These are phyloP conservation scores for Erpornis zantholeuca DNA, from an alignment of 2,113 vertebrate species.

Conservation along the genomic window DNA sequence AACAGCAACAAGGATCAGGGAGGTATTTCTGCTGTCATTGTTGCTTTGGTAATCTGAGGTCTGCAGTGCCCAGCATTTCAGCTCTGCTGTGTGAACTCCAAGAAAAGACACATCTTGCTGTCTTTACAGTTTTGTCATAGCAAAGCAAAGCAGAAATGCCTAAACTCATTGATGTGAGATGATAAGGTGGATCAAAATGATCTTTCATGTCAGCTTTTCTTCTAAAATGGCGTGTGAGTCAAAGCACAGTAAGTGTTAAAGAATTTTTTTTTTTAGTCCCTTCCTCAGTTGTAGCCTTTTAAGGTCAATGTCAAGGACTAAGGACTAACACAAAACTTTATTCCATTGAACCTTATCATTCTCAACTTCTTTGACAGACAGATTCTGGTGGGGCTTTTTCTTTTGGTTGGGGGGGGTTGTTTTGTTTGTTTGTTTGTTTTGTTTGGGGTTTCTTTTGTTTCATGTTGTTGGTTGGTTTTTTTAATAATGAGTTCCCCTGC, in stretches of 20 bases:
- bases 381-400: not conserved
- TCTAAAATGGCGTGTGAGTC: not conserved
- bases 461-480: not conserved
- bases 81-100: not conserved
- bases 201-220: not conserved
- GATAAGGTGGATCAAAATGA: not conserved
- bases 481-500: not conserved
- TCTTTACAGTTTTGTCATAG: not conserved
- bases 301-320: not conserved
- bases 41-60: not conserved
- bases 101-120: not conserved
- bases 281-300: not conserved
- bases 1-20: not conserved
- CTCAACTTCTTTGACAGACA: not conserved
- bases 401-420: not conserved
- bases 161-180: not conserved
- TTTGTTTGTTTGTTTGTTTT: not conserved
- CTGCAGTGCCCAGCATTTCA: not conserved
- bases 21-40: not conserved
- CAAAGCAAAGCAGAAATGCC: not conserved
- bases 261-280: not conserved
- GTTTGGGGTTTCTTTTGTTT: not conserved
- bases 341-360: not conserved
- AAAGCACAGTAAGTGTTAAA: not conserved
- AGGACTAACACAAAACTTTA: not conserved